Conservation (phyloP, 2,888 invertebrate genomes). For the Lagria hirta region DNA sequence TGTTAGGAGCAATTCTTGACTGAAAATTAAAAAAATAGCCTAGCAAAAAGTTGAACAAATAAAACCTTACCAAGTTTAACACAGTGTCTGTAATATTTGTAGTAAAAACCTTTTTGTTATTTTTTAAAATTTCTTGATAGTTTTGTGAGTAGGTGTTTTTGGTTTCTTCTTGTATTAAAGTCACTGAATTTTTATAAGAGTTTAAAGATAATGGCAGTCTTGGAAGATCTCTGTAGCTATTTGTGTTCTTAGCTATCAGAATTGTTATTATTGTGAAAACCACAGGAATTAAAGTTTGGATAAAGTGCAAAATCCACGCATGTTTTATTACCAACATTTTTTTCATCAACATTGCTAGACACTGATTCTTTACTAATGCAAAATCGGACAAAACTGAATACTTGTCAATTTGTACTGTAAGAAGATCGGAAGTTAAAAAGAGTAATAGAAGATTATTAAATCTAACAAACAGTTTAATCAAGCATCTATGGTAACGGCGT, state of each 20-base stretch:
- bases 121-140: conserved; percentile 39
- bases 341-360: conserved; percentile 52
- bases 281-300: conserved; percentile 71
- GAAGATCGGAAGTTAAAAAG: too few species aligned
- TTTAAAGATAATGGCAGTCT: conserved; percentile 59
- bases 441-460: too few species aligned
- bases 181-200: conserved; percentile 50
- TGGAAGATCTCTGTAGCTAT: conserved; percentile 57
- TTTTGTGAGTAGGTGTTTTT: conserved; percentile 39
- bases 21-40: too few species aligned
- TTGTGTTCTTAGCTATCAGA: conserved; percentile 57
- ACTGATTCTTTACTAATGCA: conserved; percentile 43
- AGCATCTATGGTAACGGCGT: too few species aligned
- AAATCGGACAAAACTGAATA: too few species aligned
- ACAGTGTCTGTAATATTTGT: conserved; percentile 31
- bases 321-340: conserved; percentile 57
- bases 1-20: conserved; percentile 39
- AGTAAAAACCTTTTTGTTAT: conserved; percentile 37
- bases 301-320: conserved; percentile 64
- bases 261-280: conserved; percentile 66
- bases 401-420: too few species aligned
- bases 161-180: conserved; percentile 38
- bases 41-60: too few species aligned
- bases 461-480: too few species aligned
- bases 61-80: conserved; percentile 36